Conservation (phyloP, 2,113 vertebrate species). For the Ictalurus punctatus region DNA sequence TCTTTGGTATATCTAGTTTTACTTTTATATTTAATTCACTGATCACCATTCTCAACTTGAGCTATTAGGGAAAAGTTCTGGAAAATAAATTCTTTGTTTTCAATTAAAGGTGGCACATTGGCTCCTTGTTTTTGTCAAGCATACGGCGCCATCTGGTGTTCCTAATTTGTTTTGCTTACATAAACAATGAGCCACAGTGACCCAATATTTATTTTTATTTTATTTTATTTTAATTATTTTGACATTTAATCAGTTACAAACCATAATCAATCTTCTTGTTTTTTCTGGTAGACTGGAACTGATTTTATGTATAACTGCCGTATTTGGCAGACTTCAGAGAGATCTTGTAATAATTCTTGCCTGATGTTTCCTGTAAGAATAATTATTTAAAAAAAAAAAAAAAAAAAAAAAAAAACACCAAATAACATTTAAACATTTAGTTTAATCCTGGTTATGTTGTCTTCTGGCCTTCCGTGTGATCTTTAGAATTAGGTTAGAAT, state of each 20-base stretch:
- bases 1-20: neutral
- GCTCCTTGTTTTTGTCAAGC: neutral
- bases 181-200: neutral
- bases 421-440: neutral
- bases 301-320: neutral
- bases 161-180: neutral
- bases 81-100: neutral
- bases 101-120: neutral
- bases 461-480: neutral
- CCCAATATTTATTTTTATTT: neutral
- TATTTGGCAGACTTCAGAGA: neutral
- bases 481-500: neutral
- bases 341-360: neutral
- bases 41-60: neutral
- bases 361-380: neutral
- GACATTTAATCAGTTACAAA: neutral
- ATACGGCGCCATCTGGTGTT: constrained; percentile 46
- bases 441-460: neutral
- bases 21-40: neutral
- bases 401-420: neutral
- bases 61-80: neutral
- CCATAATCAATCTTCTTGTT: neutral
- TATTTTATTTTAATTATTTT: neutral
- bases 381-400: no score
- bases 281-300: neutral